A percentile compares a stretch with the other conserved stretches of the same genome.
Conservation (phyloP, 2,888 invertebrate species). For the Ennomos fuscantarius region DNA sequence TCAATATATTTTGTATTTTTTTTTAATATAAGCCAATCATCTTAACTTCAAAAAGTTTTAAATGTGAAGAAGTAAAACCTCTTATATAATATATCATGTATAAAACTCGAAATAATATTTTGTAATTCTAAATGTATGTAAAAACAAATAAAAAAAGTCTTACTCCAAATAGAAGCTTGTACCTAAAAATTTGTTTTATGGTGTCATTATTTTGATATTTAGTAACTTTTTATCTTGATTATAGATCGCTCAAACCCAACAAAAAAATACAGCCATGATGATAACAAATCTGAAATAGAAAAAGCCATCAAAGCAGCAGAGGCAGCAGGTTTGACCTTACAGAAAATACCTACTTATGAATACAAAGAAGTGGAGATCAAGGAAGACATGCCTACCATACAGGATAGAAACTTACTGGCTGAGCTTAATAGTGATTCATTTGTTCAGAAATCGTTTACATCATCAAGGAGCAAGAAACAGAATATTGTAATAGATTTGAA, state of each 20-base stretch:
- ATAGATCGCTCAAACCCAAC: constrained; percentile 55
- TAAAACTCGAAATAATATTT: too few species aligned
- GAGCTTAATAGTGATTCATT: constrained; percentile 90
- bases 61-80: too few species aligned
- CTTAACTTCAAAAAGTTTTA: too few species aligned
- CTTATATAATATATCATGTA: too few species aligned
- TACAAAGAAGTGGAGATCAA: constrained; percentile 77
- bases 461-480: constrained; percentile 86
- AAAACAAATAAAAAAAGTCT: too few species aligned
- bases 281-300: constrained; percentile 76
- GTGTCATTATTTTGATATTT: background rate
- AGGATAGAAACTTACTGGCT: constrained; percentile 86
- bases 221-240: constrained; percentile 34
- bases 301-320: constrained; percentile 80
- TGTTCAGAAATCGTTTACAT: constrained; percentile 85
- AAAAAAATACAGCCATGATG: constrained; percentile 65
- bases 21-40: too few species aligned
- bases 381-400: constrained; percentile 81
- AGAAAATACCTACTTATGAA: constrained; percentile 80
- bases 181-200: too few species aligned
- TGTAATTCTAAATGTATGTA: too few species aligned
- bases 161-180: too few species aligned
- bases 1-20: too few species aligned
- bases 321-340: constrained; percentile 80
- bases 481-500: constrained; percentile 91